phyloP scores from a whole-genome alignment of 35 echinoderm and acorn worm species.

The Chiridota heheva region DNA sequence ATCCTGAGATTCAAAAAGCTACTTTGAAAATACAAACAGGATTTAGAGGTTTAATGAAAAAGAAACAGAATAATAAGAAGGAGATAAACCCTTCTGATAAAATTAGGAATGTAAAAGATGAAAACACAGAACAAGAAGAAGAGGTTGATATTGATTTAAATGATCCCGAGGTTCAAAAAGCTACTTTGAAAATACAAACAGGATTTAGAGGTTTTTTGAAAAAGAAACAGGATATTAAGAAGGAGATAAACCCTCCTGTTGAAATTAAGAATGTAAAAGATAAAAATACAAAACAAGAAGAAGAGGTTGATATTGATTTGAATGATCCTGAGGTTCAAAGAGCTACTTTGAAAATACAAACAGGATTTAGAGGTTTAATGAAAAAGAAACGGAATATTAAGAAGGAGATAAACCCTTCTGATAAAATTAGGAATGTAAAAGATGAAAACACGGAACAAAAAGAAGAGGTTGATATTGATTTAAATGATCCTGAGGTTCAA shows the following conservation, averaged over 20 bases:
- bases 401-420: background rate
- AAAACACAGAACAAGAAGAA: constrained; percentile 62
- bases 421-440: background rate
- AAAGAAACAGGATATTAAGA: constrained; percentile 42
- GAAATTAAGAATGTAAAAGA: background rate
- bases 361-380: constrained; percentile 60
- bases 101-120: constrained; percentile 20
- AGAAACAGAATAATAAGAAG: too few species aligned
- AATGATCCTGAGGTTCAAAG: constrained; percentile 87
- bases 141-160: constrained; percentile 69
- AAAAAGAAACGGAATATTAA: background rate
- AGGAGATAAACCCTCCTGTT: background rate
- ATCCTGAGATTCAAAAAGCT: too few species aligned
- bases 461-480: constrained; percentile 67
- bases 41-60: too few species aligned
- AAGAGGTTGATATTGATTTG: constrained; percentile 94
- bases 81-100: too few species aligned
- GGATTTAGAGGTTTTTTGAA: constrained; percentile 62
- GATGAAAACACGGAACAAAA: background rate
- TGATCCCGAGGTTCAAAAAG: constrained; percentile 77
- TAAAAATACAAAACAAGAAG: background rate
- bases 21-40: too few species aligned
- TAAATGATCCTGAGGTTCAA: constrained; percentile 90
- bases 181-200: constrained; percentile 75
- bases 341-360: constrained; percentile 80